phyloP scores from a whole-genome alignment of 2,113 vertebrate species.

The Acrocephalus arundinaceus region DNA sequence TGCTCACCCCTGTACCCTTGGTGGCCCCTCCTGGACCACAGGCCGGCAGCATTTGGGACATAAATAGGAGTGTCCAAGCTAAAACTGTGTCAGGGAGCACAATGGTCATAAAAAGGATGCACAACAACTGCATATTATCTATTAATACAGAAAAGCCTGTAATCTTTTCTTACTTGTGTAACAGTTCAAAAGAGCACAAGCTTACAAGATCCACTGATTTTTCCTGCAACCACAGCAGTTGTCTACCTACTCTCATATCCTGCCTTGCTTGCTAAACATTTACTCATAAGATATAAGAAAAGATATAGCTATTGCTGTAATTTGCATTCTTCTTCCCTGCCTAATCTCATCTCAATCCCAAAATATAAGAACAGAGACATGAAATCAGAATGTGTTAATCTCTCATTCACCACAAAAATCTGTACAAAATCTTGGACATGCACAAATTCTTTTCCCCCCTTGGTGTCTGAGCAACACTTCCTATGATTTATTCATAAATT shows the following conservation, averaged over 20 bases:
- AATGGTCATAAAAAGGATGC: not conserved
- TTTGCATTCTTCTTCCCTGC: not conserved
- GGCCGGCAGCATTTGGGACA: not conserved
- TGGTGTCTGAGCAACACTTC: not conserved
- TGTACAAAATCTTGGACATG: not conserved
- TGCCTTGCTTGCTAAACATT: not conserved
- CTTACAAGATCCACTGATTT: not conserved
- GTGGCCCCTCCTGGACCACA: not conserved
- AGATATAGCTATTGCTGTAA: not conserved
- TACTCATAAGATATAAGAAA: not conserved
- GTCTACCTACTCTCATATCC: not conserved
- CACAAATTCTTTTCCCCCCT: not conserved
- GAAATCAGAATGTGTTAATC: not conserved
- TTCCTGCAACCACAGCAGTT: not conserved
- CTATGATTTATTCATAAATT: not conserved
- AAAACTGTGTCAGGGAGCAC: not conserved
- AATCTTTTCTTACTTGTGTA: not conserved
- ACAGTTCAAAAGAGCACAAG: not conserved
- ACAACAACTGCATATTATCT: not conserved
- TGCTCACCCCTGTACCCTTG: accelerated
- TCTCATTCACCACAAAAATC: not conserved
- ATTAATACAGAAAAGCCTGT: not conserved
- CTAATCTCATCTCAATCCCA: not conserved
- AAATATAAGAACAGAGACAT: not conserved
- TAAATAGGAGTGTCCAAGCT: not conserved